A percentile compares a stretch with the other conserved stretches of the same genome.
phyloP scores from a whole-genome alignment of 1,140 invertebrate genomes.

The Drosophila takahashii region DNA sequence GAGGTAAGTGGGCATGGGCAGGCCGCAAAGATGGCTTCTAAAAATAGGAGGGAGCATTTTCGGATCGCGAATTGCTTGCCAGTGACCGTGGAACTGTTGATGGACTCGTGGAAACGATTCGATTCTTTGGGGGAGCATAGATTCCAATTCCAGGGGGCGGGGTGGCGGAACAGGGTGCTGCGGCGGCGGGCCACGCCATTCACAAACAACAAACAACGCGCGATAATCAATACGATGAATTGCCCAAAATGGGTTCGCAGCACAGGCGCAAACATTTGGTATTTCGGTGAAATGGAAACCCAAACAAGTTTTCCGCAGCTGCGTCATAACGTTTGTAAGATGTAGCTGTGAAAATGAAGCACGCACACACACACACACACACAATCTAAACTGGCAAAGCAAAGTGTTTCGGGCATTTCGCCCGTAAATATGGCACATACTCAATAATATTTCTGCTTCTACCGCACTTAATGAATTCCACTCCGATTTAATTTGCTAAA shows the following conservation, averaged over 20 bases:
- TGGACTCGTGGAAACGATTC: constrained; percentile 3
- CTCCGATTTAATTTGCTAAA: constrained; percentile 14
- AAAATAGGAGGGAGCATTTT: constrained; percentile 55
- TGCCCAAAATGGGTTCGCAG: constrained; percentile 31
- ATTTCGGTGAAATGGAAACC: constrained; percentile 59
- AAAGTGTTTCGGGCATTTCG: constrained; percentile 2
- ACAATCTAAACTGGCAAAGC: constrained; percentile 2
- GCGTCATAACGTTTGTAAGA: constrained; percentile 51
- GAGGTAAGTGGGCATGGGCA: constrained; percentile 30
- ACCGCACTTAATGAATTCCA: constrained; percentile 21
- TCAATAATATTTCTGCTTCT: constrained; percentile 53
- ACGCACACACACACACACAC: constrained; percentile 9
- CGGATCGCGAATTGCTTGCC: constrained; percentile 49
- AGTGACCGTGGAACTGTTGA: constrained; percentile 31
- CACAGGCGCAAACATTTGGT: constrained; percentile 19
- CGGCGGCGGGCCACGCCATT: constrained; percentile 18
- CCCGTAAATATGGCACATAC: constrained; percentile 41
- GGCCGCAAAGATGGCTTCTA: constrained; percentile 44
- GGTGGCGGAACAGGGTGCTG: constrained; percentile 7
- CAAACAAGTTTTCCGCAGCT: constrained; percentile 74
- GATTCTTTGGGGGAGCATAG: constrained; percentile 1
- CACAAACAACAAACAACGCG: constrained; percentile 53
- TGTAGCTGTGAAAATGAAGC: constrained; percentile 30
- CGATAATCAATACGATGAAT: constrained; percentile 61
- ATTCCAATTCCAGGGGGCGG: constrained; percentile 6